Base-by-base conservation (phyloP, 1,140 invertebrate genomes). In the Chymomyza costata region DNA sequence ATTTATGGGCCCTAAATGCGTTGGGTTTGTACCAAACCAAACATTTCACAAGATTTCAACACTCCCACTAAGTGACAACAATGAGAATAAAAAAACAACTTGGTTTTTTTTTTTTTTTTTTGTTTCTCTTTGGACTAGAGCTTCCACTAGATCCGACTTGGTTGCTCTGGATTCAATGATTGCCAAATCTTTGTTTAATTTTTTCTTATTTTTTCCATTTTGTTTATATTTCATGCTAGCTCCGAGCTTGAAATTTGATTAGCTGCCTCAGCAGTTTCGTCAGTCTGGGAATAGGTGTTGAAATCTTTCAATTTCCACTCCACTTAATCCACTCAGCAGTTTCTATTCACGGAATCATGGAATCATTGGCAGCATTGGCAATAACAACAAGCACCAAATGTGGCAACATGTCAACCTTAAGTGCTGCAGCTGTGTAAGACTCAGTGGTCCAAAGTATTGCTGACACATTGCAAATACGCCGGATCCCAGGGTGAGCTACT, bases 1-100 rank as follows among this genome's bases (percentile, higher is more conserved):
- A 80, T 71, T 78, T 78, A 80, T 62, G 71, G 64, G 18, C 62
- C 62, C 43, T 63, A 76, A 70, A 68, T 64, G 55, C 62, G 62
- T 34, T n/a, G n/a, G n/a, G n/a, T n/a, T n/a, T n/a, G n/a, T n/a
- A n/a, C 56, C 51, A 57, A 32, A n/a, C n/a, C n/a, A n/a, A n/a
- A n/a, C n/a, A n/a, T n/a, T n/a, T n/a, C n/a, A n/a, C n/a, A n/a
- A n/a, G n/a, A n/a, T n/a, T n/a, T 25, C 8, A 11, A 7, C 46
- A 30, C 38, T 39, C 45, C 31, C 64, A 62, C 34, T 8, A 25
- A 25, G 21, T 8, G 21, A 48, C n/a, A 30, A 51, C 41, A 16
- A 45, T 8, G 21, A 25, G 21, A 25, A 8, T 5, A 8, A 8
- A 25, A 25, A 25, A 3, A 25, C 21, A 25, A 25, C n/a, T 25